phyloP scores from a whole-genome alignment of 2,888 invertebrate species.

The Chymomyza amoena region DNA sequence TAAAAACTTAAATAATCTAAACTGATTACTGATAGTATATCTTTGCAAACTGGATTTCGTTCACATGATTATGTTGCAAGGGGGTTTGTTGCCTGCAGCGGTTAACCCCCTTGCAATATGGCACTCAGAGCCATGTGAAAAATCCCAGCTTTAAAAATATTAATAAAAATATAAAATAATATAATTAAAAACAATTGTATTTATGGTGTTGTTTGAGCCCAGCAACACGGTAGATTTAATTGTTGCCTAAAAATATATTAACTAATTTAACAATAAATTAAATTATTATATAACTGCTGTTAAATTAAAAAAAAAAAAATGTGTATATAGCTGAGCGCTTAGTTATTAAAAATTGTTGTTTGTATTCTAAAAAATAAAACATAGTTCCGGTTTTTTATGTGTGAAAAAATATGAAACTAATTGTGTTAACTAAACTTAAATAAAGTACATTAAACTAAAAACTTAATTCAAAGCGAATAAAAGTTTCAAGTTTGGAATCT shows the following conservation, averaged over 20 bases:
- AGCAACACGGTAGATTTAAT: slow-evolving; percentile 69
- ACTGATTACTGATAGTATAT: slow-evolving; percentile 9
- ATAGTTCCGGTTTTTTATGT: neutral
- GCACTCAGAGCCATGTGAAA: slow-evolving; percentile 4
- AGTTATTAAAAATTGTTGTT: neutral
- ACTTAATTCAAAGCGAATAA: neutral
- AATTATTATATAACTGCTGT: neutral
- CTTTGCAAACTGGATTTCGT: slow-evolving; percentile 6
- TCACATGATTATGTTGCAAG: slow-evolving; percentile 59
- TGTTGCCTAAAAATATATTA: slow-evolving; percentile 32
- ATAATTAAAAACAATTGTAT: slow-evolving; percentile 51
- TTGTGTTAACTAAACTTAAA: neutral
- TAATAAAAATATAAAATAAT: too few species aligned
- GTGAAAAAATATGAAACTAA: neutral
- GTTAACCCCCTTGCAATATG: slow-evolving; percentile 36
- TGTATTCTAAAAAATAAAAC: neutral
- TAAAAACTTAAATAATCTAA: slow-evolving; percentile 25
- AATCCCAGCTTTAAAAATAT: neutral
- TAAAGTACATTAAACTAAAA: neutral
- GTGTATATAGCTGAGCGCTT: neutral
- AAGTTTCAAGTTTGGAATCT: neutral
- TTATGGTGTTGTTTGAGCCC: slow-evolving; percentile 74
- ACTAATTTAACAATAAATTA: neutral
- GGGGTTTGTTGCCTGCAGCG: slow-evolving; percentile 40
- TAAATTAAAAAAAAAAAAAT: neutral